Percentiles rank a stretch among this genome's conserved stretches.
Evolutionary conservation across 2,888 invertebrate species (phyloP).

Genomic region (Pheosia gnoma): DNA sequence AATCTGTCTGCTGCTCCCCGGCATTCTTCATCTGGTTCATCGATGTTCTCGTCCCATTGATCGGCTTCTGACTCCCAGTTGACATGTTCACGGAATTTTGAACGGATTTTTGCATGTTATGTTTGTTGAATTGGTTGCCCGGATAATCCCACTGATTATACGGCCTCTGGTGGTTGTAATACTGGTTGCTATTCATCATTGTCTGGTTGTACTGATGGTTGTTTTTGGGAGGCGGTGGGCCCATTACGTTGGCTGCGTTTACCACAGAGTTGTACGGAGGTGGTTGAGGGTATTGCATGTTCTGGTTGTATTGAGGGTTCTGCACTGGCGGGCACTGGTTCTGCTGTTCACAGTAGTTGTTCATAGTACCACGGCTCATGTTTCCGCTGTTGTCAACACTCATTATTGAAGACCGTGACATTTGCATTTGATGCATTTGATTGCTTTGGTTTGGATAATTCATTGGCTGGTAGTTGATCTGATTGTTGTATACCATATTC

Average conservation of each 20-base stretch:
- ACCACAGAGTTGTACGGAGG: conserved; percentile 73
- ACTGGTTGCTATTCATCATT: conserved; percentile 79
- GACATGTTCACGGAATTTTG: conserved; percentile 78
- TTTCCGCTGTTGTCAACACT: conserved; percentile 77
- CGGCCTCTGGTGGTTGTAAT: conserved; percentile 74
- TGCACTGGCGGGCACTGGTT: conserved; percentile 58
- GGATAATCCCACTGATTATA: conserved; percentile 78
- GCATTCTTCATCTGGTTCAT: conserved; percentile 61
- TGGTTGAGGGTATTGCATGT: conserved; percentile 71
- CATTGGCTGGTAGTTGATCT: conserved; percentile 66
- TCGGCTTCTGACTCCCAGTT: conserved; percentile 72
- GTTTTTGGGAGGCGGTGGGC: conserved; percentile 77
- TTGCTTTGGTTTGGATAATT: conserved; percentile 64
- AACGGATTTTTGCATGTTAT: conserved; percentile 69
- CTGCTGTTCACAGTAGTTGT: conserved; percentile 69
- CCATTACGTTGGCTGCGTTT: conserved; percentile 75
- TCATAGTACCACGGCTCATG: conserved; percentile 69
- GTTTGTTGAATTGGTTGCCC: conserved; percentile 74
- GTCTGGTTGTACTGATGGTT: conserved; percentile 78
- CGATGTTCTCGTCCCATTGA: conserved; percentile 53
- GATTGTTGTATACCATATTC: conserved; percentile 63
- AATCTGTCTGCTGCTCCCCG: conserved; percentile 78
- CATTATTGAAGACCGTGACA: conserved; percentile 78
- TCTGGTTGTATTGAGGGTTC: conserved; percentile 66
- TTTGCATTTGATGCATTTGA: conserved; percentile 72